phyloP scores from a whole-genome alignment of 2,113 vertebrate genomes.

The Cheirogaleus medius region DNA sequence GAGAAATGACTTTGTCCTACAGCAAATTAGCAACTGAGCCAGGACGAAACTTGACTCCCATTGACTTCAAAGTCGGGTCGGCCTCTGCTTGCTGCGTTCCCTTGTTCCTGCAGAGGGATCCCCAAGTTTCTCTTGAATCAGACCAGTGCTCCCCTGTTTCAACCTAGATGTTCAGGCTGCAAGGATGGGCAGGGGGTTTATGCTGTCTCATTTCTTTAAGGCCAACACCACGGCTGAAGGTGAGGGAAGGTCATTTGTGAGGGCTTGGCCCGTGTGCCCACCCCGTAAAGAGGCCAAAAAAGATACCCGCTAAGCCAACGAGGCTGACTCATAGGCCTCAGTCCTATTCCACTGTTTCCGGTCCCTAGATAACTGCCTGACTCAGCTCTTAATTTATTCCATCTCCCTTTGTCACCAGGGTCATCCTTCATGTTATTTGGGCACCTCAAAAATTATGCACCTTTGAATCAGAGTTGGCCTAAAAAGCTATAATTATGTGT shows the following conservation, averaged over 20 bases:
- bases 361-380: not conserved
- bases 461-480: not conserved
- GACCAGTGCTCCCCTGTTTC: not conserved
- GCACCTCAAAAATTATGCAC: not conserved
- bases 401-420: rapidly evolving
- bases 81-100: not conserved
- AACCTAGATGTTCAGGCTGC: not conserved
- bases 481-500: not conserved
- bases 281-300: rapidly evolving
- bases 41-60: not conserved
- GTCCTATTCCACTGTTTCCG: not conserved
- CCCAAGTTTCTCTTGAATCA: no score
- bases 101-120: not conserved
- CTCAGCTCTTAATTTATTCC: not conserved
- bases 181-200: no score
- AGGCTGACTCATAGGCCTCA: not conserved
- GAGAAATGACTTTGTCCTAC: not conserved
- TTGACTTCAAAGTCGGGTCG: not conserved
- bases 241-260: not conserved
- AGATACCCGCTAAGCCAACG: no score
- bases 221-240: not conserved
- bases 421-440: not conserved
- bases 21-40: not conserved
- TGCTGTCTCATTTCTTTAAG: not conserved
- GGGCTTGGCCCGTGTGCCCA: not conserved